A percentile compares a stretch with the other conserved stretches of the same genome.
Evolutionary conservation across 2,888 invertebrate species (phyloP).

Genomic region (Ommatoiulus sabulosus): DNA sequence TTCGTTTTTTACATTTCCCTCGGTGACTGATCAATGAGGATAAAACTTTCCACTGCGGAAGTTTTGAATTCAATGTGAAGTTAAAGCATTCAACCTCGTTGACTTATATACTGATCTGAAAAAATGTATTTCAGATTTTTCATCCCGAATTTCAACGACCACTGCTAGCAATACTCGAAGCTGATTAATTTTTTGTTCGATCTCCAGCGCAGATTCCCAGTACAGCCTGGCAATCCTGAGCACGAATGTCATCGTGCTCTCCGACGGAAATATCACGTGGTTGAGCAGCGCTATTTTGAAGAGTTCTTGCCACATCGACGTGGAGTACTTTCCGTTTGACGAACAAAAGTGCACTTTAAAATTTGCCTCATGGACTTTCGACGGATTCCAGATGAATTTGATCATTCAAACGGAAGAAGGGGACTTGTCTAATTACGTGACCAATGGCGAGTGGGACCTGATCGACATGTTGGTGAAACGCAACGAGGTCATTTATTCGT

Average conservation of each 20-base stretch:
- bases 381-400: constrained; percentile 67
- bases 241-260: constrained; percentile 72
- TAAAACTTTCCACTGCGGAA: too few species aligned
- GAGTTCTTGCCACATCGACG: constrained; percentile 71
- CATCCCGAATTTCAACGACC: too few species aligned
- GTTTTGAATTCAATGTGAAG: too few species aligned
- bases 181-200: too few species aligned
- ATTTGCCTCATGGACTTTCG: constrained; percentile 73
- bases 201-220: constrained; percentile 67
- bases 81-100: too few species aligned
- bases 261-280: constrained; percentile 73
- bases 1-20: too few species aligned
- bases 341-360: constrained; percentile 71
- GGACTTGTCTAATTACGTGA: constrained; percentile 71
- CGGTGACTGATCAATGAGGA: too few species aligned
- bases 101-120: too few species aligned
- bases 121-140: too few species aligned
- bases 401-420: constrained; percentile 68
- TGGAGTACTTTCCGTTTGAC: constrained; percentile 73
- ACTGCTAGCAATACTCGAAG: too few species aligned
- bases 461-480: constrained; percentile 68
- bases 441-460: constrained; percentile 72
- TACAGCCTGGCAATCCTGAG: constrained; percentile 69
- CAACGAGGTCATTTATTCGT: constrained; percentile 63
- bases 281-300: constrained; percentile 72